These are phyloP conservation scores for Anarrhichthys ocellatus DNA, from an alignment of 2,113 vertebrate genomes.

Conservation along the genomic window DNA sequence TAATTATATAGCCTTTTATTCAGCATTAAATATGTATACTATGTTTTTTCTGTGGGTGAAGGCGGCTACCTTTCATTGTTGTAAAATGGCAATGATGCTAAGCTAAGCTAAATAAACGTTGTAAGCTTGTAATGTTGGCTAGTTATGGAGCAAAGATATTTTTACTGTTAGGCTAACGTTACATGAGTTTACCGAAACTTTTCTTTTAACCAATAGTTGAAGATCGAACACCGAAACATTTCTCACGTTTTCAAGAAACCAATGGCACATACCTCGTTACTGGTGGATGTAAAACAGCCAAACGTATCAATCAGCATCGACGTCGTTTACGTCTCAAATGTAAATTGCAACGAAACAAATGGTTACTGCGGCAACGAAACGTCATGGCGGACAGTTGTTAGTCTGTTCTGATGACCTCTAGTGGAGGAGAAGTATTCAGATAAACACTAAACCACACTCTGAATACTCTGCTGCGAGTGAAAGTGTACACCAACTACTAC, in stretches of 20 bases:
- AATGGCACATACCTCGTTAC: constrained; percentile 1
- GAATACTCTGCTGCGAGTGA: not conserved
- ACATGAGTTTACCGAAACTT: not conserved
- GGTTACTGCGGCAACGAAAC: constrained; percentile 59
- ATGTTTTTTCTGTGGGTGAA: too few species aligned
- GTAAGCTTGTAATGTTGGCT: not conserved
- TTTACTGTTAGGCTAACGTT: not conserved
- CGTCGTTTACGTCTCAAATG: not conserved
- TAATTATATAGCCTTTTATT: too few species aligned
- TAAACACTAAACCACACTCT: not conserved
- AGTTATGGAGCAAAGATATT: not conserved
- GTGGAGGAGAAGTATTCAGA: not conserved
- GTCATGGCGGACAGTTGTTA: not conserved
- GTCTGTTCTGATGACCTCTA: not conserved
- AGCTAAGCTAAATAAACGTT: not conserved
- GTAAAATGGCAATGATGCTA: not conserved
- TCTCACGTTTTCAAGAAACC: not conserved
- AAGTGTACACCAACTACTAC: too few species aligned
- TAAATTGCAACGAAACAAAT: constrained; percentile 40
- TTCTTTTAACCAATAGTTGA: too few species aligned
- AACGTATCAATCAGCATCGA: accelerated
- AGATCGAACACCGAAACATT: not conserved
- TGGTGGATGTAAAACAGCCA: not conserved
- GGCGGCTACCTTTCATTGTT: not conserved
- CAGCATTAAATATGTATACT: too few species aligned